Evolutionary conservation across 1,140 invertebrate species (phyloP), one percentile per base, ranked within the genome.

Genomic region (Probaryconus sp.): DNA sequence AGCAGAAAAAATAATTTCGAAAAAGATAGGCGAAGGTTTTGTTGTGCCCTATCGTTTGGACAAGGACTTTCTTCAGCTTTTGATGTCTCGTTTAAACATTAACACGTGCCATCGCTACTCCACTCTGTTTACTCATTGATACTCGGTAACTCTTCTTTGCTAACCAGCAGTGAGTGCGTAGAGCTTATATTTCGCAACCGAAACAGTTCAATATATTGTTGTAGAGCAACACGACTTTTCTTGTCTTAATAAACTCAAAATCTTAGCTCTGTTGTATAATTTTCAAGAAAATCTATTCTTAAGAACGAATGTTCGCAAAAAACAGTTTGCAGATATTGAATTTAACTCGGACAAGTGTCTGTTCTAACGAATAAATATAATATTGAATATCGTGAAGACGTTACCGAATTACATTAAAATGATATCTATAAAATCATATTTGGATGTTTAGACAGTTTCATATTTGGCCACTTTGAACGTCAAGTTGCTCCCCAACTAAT

Each of bases 71-170:
- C 78, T 63, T 69, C 76, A 55, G 80, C 82, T 82, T 87, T 86
- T 87, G 85, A 87, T 86, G 84, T 86, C 83, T 82, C 83, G 83
- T 82, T 85, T 72, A 83, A 86, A 85, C 81, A 83, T 83, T 78
- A 85, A 85, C 83, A 85, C 85, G 83, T 83, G 80, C 79, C 79
- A 77, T 79, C 68, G 76, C 83, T 85, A 81, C 82, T 83, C 80
- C 79, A 79, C 82, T 80, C 76, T 87, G 83, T 86, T 87, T 87
- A 84, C 78, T 71, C 78, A 79, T 76, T 70, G 65, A 48, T 83
- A 81, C 80, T 81, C 77, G 75, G 72, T 82, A 79, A 82, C 78
- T 83, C 78, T 67, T 78, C 79, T 81, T 78, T 78, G 72, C 74
- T 78, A 79, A 82, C 81, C 76, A 77, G 69, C 53, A 60, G 47